Evolutionary conservation across 1,140 invertebrate genomes (phyloP), one percentile per base, ranked within the genome.

Genomic region (Papilio xuthus): DNA sequence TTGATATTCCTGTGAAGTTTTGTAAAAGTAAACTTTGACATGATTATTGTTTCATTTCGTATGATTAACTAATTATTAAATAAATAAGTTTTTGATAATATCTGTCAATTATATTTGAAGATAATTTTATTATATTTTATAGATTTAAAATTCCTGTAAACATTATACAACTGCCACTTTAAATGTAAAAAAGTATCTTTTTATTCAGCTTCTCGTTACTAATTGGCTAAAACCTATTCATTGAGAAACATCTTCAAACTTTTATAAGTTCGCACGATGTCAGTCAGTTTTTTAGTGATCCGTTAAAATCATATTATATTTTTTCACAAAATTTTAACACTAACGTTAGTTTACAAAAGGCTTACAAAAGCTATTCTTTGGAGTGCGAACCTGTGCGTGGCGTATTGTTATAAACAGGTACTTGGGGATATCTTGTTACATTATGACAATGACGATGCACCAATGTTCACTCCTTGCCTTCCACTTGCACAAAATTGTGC

Each of bases 361-460:
- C 78, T 85, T 81, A 88, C 82, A 86, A 87, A 79, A 81, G 83
- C 84, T 50, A 80, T 85, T 83, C 80, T 77, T 69, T 78, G 32
- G 78, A 76, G 85, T 88, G 85, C 83, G 83, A 91, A 92, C 85
- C 88, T 90, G 89, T 81, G 79, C 80, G 12, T 71, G 41, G 0
- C 42, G 71, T 75, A 86, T 90, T 90, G 85, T 89, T 56, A 71
- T 10, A 41, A 85, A 90, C 90, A 92, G 91, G 91, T 92, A 91
- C 87, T 80, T 85, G 71, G 75, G 78, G 86, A 83, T 82, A 90
- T 91, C 89, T 87, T 78, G 85, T 92, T 93, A 91, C 90, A 91
- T 74, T 70, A 78, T 85, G 82, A 89, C 86, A 91, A 89, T 87
- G 78, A 77, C 23, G 73, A 75, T 69, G 32, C 77, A 72, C 78